A percentile compares a stretch with the other conserved stretches of the same genome.
Evolutionary conservation across 2,113 vertebrate species (phyloP).

Genomic region (Anolis sagrei): DNA sequence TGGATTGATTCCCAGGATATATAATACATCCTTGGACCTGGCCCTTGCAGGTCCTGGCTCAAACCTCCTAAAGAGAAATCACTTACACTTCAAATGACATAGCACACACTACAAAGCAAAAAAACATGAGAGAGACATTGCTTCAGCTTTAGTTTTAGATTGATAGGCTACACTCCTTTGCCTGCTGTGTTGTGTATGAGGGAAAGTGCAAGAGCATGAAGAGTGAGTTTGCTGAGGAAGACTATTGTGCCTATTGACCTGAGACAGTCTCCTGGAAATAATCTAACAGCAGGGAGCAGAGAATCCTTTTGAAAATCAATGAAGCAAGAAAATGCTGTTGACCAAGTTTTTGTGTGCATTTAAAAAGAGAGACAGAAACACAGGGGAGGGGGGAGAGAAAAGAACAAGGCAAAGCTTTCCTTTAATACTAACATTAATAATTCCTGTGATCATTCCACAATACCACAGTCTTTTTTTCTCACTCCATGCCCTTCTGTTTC

Average conservation of each 20-base stretch:
- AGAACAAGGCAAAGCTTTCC: conserved; percentile 33
- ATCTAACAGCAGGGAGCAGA: conserved; percentile 67
- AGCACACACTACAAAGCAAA: background rate
- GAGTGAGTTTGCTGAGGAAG: conserved; percentile 23
- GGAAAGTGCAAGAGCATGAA: background rate
- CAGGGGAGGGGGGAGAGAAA: conserved; percentile 7
- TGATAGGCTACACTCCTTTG: background rate
- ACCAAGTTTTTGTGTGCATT: conserved; percentile 60
- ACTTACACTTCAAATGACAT: background rate
- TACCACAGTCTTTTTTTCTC: background rate
- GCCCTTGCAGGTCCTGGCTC: background rate
- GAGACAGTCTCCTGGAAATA: conserved; percentile 73
- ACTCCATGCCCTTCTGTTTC: background rate
- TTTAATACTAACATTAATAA: background rate
- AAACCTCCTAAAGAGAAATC: background rate
- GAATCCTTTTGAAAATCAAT: conserved; percentile 72
- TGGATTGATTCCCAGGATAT: too few relatives aligned
- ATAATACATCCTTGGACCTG: background rate
- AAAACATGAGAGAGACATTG: background rate
- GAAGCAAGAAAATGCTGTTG: conserved; percentile 74
- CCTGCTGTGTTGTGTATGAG: background rate
- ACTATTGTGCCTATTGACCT: conserved; percentile 64
- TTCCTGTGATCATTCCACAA: background rate
- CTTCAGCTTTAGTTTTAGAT: background rate
- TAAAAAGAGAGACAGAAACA: conserved; percentile 30